Evolutionary conservation across 2,797 vertebrate species (phyloP), one percentile per base, ranked within the genome.

Genomic region (Hydrocynus forskahlii): DNA sequence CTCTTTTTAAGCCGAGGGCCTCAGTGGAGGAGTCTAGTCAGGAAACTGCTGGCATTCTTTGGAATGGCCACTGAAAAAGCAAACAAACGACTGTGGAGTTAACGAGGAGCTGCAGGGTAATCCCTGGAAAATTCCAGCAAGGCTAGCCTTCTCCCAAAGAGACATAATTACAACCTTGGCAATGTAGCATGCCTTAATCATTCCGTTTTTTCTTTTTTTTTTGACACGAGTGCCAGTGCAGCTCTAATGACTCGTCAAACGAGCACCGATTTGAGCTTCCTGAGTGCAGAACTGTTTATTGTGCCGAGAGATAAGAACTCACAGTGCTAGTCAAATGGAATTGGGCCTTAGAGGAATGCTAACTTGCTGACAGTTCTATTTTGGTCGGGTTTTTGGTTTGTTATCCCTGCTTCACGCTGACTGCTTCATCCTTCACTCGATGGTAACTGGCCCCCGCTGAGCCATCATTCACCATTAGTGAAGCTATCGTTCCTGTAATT

Each of bases 31-130:
- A 21, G 57, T 59, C 57, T 59, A 75, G 77, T 79, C 77, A 75
- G 71, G 81, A 83, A 79, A 75, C 71, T 69, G 55, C 82, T 59
- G 67, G 50, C 59, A 75, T 75, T 62, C 63, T 83, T 75, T 8
- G 25, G 35, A 55, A 79, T 75, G 54, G 75, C 70, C 54, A 62
- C 76, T 64, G 40, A 72, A 76, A 81, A 16, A 75, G 48, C 21
- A 72, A 79, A 72, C 14, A 81, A 79, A 76, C 69, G 71, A 67
- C 60, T 25, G 25, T 1, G 0, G 60, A 69, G 63, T 81, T 81
- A 66, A 72, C 38, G 29, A 78, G 60, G 23, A 43, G 81, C 43
- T 70, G 55, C 48, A 25, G 13, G 8, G 16, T 71, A 60, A 78
- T 48, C 75, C 21, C 21, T 55, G 54, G 35, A 82, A 76, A 71